phyloP scores from a whole-genome alignment of 2,888 invertebrate genomes.

The Sarcophaga caerulescens region DNA sequence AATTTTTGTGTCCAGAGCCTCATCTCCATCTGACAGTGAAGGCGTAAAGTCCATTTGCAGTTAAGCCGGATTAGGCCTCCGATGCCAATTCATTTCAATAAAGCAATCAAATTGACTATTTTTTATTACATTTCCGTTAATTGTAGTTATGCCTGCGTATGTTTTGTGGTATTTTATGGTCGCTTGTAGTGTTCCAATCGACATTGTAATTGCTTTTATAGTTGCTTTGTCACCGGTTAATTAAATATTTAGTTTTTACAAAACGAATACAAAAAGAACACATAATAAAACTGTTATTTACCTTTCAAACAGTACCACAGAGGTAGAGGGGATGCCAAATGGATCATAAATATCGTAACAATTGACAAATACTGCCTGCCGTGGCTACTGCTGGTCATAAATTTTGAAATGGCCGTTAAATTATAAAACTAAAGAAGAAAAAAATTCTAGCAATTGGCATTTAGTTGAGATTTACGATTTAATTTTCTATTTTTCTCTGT shows the following conservation, averaged over 20 bases:
- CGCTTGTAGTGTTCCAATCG: too few relatives aligned
- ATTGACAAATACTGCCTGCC: too few relatives aligned
- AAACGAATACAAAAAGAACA: background rate
- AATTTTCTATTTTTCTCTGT: slow-evolving; percentile 8
- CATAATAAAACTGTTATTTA: slow-evolving; percentile 22
- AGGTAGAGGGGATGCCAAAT: too few relatives aligned
- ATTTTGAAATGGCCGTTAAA: too few relatives aligned
- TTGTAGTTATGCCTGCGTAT: slow-evolving; percentile 2
- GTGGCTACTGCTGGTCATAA: too few relatives aligned
- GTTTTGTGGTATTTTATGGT: background rate
- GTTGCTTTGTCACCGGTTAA: background rate
- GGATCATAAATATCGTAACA: too few relatives aligned
- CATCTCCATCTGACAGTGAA: too few relatives aligned
- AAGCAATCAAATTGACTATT: background rate
- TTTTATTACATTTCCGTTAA: background rate
- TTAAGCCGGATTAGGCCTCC: too few relatives aligned
- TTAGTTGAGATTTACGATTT: slow-evolving; percentile 76
- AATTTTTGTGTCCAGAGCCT: too few relatives aligned
- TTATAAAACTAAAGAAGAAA: too few relatives aligned
- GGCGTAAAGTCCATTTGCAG: too few relatives aligned
- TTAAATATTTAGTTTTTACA: slow-evolving; percentile 21
- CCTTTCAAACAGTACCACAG: slow-evolving; percentile 5
- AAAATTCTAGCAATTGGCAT: slow-evolving; percentile 69
- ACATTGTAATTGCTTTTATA: background rate
- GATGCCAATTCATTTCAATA: too few relatives aligned